Base-by-base conservation (phyloP, 2,888 invertebrate genomes). In the Cyclophora albipunctata region DNA sequence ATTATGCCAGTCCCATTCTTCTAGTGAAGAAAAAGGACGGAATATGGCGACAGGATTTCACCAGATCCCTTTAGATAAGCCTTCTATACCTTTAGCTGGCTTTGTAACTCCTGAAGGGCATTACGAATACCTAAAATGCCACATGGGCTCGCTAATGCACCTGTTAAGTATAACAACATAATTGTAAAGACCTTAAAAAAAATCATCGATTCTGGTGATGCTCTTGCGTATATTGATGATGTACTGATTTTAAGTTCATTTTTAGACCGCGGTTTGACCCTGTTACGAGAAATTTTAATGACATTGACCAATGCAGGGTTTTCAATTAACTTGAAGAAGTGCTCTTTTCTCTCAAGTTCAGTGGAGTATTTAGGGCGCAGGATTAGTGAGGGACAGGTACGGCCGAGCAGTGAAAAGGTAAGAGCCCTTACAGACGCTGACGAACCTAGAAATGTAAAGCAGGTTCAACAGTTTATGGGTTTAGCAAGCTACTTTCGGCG, bases 121-220 rank as follows among this genome's bases (percentile, higher is more conserved):
- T 33, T 61, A 40, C 5, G 57, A 63, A n/a, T 63, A 51, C 42
- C 2, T 58, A 0, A 59, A 43, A 59, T 63, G 58, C 60, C 61
- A 0, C 61, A 53, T 40, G 63, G 61, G 35, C 40, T 59, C 5
- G 48, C 55, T 0, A 64, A 60, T 41, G 56, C 62, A 0, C 62
- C 64, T 0, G 6, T 58, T 3, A 54, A 60, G 3, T 62, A 58
- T 34, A 60, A 62, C 40, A 48, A 56, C 2, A 57, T 60, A 1
- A 60, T 59, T 0, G 6, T 40, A 42, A 42, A 42, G 3, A 42
- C 42, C 4, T 20, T 42, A 7, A n/a, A 20, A 2, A 5, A 4
- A 3, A 3, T 3, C 3, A 7, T 42, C 3, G 42, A 42, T 3
- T 20, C 42, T n/a, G 55, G 58, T 7, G 42, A 48, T 4, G 51